phyloP scores from a whole-genome alignment of 2,113 vertebrate genomes.

The Laticauda colubrina region DNA sequence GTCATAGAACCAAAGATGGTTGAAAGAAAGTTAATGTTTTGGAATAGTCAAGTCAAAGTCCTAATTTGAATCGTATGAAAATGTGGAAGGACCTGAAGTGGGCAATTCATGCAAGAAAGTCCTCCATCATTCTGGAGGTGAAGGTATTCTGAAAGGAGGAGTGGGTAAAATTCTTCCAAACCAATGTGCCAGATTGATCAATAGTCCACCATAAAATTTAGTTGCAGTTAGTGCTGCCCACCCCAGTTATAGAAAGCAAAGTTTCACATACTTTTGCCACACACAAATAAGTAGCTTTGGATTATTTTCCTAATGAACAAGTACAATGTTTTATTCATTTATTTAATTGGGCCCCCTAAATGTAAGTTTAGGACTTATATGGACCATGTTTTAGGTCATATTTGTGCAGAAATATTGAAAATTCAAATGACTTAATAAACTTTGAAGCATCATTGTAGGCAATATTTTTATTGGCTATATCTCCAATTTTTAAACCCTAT shows the following conservation, averaged over 20 bases:
- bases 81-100: not conserved
- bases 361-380: not conserved
- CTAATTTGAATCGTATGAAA: not conserved
- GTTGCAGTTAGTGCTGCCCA: not conserved
- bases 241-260: not conserved
- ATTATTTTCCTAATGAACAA: not conserved
- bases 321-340: not conserved
- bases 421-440: not conserved
- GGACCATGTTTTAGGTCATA: not conserved
- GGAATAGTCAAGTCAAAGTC: not conserved
- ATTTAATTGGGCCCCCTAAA: not conserved
- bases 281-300: not conserved
- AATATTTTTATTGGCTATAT: not conserved
- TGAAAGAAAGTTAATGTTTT: not conserved
- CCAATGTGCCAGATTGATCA: not conserved
- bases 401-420: not conserved
- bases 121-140: not conserved
- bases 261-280: not conserved
- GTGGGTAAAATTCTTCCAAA: not conserved
- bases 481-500: not conserved
- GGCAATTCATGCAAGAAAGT: not conserved
- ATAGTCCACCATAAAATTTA: not conserved
- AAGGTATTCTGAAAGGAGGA: not conserved
- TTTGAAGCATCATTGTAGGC: not conserved
- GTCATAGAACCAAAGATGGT: not conserved